Conservation (phyloP, 2,797 vertebrate genomes). For the Dendrocincla fuliginosa region DNA sequence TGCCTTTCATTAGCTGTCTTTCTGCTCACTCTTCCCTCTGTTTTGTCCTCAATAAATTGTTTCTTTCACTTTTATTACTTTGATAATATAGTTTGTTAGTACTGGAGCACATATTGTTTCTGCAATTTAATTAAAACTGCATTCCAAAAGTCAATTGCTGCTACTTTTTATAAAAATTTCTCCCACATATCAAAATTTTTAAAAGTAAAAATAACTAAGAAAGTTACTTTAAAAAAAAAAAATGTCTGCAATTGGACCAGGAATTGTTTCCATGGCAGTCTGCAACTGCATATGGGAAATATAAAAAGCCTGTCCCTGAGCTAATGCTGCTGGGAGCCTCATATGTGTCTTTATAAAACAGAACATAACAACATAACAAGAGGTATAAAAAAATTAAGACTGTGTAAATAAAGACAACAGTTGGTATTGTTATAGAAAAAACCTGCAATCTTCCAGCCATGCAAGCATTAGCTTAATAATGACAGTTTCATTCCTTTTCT, state of each 20-base stretch:
- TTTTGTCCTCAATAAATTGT: constrained; percentile 22
- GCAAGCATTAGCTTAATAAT: not conserved
- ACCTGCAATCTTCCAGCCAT: not conserved
- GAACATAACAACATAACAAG: not conserved
- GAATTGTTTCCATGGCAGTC: constrained; percentile 39
- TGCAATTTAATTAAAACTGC: constrained; percentile 29
- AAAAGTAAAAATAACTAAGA: not conserved
- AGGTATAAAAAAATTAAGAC: not conserved
- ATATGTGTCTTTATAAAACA: not conserved
- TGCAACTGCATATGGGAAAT: not conserved
- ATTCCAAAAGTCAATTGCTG: not conserved
- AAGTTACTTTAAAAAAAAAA: not conserved
- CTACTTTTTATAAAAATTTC: not conserved
- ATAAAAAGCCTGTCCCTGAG: not conserved
- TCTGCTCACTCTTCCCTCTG: not conserved
- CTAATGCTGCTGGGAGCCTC: not conserved
- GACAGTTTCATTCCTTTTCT: not conserved
- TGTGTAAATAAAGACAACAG: constrained; percentile 38
- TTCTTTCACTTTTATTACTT: constrained; percentile 38
- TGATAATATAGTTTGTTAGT: constrained; percentile 20
- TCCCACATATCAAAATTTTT: not conserved
- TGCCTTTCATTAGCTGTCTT: not conserved
- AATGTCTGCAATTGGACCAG: not conserved
- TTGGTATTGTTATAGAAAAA: not conserved
- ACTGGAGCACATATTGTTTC: not conserved